These are phyloP conservation scores for Microctonus aethiopoides DNA, from an alignment of 2,888 invertebrate species.

Conservation along the genomic window DNA sequence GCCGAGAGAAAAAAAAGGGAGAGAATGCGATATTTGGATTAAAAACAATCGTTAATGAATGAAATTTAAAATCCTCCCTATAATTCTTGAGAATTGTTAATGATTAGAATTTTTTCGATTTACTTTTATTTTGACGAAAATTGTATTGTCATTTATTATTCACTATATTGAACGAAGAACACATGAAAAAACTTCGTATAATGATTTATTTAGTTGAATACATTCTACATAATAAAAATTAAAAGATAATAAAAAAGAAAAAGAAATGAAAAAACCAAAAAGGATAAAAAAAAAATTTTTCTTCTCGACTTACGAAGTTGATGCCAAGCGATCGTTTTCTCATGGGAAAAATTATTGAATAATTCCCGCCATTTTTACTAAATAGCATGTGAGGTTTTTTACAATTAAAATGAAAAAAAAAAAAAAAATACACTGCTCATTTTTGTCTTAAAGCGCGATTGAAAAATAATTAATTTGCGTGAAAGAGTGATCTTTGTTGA, in stretches of 20 bases:
- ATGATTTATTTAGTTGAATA: background rate
- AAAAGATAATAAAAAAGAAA: background rate
- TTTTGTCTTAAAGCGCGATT: slow-evolving; percentile 18
- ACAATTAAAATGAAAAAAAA: slow-evolving; percentile 26
- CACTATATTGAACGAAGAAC: background rate
- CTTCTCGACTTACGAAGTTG: slow-evolving; percentile 43
- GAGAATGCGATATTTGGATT: background rate
- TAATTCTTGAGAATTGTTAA: background rate
- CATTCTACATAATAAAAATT: background rate
- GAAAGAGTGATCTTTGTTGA: slow-evolving; percentile 33
- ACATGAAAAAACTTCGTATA: background rate
- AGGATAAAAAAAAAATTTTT: background rate
- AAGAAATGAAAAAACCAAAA: background rate
- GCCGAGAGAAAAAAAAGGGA: background rate
- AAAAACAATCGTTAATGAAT: background rate
- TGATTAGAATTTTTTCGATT: background rate
- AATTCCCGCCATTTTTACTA: slow-evolving; percentile 22
- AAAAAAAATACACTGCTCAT: slow-evolving; percentile 24
- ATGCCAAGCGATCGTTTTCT: slow-evolving; percentile 58
- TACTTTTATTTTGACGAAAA: background rate
- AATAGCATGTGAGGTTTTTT: slow-evolving; percentile 27
- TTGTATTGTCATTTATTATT: background rate
- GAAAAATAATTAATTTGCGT: slow-evolving; percentile 25
- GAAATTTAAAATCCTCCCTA: background rate
- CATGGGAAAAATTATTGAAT: slow-evolving; percentile 34